These are phyloP conservation scores for Synanthedon vespiformis DNA, from an alignment of 2,888 invertebrate species.

Conservation along the genomic window DNA sequence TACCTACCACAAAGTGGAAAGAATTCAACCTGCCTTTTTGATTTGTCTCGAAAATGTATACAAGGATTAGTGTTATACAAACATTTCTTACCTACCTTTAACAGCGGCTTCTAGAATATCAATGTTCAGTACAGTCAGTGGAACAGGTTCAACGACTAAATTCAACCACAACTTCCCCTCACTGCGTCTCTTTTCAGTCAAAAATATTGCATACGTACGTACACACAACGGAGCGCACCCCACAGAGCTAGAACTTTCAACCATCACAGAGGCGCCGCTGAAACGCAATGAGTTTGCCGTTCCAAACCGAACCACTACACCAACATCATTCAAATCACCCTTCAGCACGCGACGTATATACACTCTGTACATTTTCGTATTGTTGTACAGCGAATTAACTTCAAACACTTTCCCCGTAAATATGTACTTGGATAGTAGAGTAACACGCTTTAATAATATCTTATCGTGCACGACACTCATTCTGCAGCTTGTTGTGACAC, in stretches of 20 bases:
- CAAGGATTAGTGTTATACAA: no score
- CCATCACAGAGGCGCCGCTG: conserved; percentile 44
- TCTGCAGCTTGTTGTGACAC: conserved; percentile 23
- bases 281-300: conserved; percentile 37
- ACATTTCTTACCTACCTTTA: conserved; percentile 48
- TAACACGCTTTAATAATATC: conserved; percentile 40
- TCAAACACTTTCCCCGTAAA: conserved; percentile 52
- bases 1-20: no score
- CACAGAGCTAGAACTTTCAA: conserved; percentile 27
- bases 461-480: conserved; percentile 31
- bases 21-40: no score
- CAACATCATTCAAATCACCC: conserved; percentile 51
- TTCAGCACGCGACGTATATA: conserved; percentile 52
- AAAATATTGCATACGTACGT: conserved; percentile 49
- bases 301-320: conserved; percentile 37
- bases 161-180: conserved; percentile 23
- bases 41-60: no score
- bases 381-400: conserved; percentile 27
- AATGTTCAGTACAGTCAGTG: conserved; percentile 42
- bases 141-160: conserved; percentile 46
- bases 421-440: conserved; percentile 45
- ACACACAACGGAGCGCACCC: conserved; percentile 37
- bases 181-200: conserved; percentile 31
- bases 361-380: conserved; percentile 42
- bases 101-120: conserved; percentile 49